Percentiles rank a stretch among this genome's conserved stretches.
Evolutionary conservation across 2,113 vertebrate genomes (phyloP).

Genomic region (Cryptotis parvus): DNA sequence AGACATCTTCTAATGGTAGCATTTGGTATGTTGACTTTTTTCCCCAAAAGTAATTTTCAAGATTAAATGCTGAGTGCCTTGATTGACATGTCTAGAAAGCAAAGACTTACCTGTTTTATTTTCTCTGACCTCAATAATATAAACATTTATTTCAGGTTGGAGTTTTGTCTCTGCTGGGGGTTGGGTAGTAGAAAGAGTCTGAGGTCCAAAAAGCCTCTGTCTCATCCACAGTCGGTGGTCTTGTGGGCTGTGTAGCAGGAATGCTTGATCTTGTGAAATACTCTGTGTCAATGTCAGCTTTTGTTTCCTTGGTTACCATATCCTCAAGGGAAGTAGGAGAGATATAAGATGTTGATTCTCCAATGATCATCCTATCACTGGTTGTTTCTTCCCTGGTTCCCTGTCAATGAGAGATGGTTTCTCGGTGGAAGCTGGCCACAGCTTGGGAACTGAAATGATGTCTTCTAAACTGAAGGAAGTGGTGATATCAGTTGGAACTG

Average conservation of each 20-base stretch:
- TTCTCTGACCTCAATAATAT: constrained; percentile 88
- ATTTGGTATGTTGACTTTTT: constrained; percentile 74
- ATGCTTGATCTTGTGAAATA: constrained; percentile 87
- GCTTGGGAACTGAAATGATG: constrained; percentile 63
- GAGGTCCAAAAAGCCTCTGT: constrained; percentile 81
- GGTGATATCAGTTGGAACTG: constrained; percentile 17
- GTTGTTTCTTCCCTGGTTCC: constrained; percentile 85
- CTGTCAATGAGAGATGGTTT: constrained; percentile 79
- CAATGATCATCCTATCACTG: constrained; percentile 84
- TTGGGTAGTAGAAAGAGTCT: constrained; percentile 82
- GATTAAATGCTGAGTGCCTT: constrained; percentile 78
- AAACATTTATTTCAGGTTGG: constrained; percentile 87
- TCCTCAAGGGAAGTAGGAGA: constrained; percentile 79
- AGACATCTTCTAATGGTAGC: constrained; percentile 81
- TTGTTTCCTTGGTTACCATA: constrained; percentile 75
- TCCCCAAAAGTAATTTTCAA: constrained; percentile 74
- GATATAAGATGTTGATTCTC: constrained; percentile 84
- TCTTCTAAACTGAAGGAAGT: constrained; percentile 39
- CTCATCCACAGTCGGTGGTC: constrained; percentile 77
- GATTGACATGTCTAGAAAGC: constrained; percentile 80
- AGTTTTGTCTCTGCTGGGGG: constrained; percentile 71
- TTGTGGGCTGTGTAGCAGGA: constrained; percentile 80
- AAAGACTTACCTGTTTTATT: constrained; percentile 94
- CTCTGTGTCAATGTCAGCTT: constrained; percentile 87
- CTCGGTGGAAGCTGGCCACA: constrained; percentile 59